A percentile compares a stretch with the other conserved stretches of the same genome.
Conservation (phyloP, 1,140 invertebrate genomes). For the Aphelenchoides fujianensis region DNA sequence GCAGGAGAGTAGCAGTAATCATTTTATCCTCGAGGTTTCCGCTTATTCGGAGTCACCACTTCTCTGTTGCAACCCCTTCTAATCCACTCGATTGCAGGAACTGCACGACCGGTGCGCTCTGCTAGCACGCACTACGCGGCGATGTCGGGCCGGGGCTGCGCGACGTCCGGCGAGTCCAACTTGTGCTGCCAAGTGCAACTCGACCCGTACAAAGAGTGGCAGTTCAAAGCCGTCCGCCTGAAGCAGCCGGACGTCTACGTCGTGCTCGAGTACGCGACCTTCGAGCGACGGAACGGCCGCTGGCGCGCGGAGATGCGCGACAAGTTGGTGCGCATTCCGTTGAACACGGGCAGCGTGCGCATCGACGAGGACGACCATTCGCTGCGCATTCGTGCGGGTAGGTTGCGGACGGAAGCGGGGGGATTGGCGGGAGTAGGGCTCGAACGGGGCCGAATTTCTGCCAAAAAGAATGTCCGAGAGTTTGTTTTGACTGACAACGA, state of each 20-base stretch:
- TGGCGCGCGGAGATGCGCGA: neutral
- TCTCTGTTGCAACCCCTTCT: too few relatives aligned
- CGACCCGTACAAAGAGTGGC: conserved; percentile 9
- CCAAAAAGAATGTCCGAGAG: too few relatives aligned
- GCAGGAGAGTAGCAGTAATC: too few relatives aligned
- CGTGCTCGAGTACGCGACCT: conserved; percentile 5
- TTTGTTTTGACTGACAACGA: too few relatives aligned
- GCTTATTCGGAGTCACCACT: too few relatives aligned
- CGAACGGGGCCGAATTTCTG: neutral
- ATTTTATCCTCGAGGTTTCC: too few relatives aligned
- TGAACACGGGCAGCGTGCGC: neutral
- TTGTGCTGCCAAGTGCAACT: conserved; percentile 20
- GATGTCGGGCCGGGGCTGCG: neutral
- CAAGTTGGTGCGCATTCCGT: conserved; percentile 8
- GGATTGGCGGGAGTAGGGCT: too few relatives aligned
- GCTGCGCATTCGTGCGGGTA: neutral
- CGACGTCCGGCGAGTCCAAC: neutral
- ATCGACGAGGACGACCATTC: neutral
- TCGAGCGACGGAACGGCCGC: neutral
- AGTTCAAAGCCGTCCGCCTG: conserved; percentile 13
- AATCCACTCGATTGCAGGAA: conserved; percentile 17
- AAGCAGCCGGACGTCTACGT: conserved; percentile 9
- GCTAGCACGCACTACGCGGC: neutral
- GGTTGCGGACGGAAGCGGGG: too few relatives aligned
- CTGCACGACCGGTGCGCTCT: conserved; percentile 6